Percentiles rank a stretch among this genome's conserved stretches.
These are phyloP conservation scores for Rhabdomys dilectus DNA, from an alignment of 2,113 vertebrate genomes.

Conservation along the genomic window DNA sequence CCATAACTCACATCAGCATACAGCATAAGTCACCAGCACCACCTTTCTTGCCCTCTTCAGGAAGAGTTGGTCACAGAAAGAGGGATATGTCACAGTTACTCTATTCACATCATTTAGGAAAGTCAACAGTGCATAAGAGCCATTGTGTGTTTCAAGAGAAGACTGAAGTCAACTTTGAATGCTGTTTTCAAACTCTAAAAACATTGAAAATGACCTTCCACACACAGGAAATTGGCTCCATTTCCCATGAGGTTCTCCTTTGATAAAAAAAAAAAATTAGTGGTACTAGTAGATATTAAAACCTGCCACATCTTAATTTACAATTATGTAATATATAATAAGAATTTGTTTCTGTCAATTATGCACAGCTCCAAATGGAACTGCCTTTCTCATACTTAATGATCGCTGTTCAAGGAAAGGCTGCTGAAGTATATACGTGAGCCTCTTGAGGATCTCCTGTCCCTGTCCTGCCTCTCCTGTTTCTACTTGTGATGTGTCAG, in stretches of 20 bases:
- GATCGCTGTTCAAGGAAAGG: not conserved
- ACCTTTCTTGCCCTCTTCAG: not conserved
- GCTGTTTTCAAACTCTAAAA: conserved; percentile 24
- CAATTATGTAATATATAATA: conserved; percentile 38
- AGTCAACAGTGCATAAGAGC: not conserved
- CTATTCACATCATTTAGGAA: not conserved
- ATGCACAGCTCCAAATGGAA: not conserved
- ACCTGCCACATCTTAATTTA: conserved; percentile 1
- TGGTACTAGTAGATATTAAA: not conserved
- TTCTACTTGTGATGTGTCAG: not conserved
- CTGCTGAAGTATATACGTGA: not conserved
- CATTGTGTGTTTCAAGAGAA: not conserved
- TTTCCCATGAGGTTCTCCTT: not conserved
- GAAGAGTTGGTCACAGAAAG: not conserved
- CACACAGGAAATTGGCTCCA: not conserved
- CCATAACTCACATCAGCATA: not conserved
- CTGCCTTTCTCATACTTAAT: not conserved
- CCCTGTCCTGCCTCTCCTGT: not conserved
- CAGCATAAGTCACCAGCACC: not conserved
- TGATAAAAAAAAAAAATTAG: not conserved
- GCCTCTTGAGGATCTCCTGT: not conserved
- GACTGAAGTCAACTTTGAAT: not conserved
- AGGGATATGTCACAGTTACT: not conserved
- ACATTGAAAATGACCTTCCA: not conserved
- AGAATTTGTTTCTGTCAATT: conserved; percentile 10